Base-by-base conservation (phyloP, 23 tunicate species). In the Halocynthia roretzi region DNA sequence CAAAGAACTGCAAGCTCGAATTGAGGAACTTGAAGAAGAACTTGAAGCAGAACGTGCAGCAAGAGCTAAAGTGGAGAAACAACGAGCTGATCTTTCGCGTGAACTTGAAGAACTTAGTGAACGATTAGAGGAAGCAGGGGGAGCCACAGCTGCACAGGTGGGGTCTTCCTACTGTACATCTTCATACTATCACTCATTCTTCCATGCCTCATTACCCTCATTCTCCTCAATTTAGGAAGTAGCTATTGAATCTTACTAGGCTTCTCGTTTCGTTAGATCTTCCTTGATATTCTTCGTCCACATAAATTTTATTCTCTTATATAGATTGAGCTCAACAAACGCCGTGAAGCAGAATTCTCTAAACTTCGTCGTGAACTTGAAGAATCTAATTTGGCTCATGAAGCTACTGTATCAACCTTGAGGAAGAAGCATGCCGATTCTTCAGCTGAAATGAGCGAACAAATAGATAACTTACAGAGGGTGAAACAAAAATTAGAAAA, bases 1-100 rank as follows among this genome's bases (percentile, higher is more conserved):
- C 76, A 95, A 95, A 51, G 99, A 95, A 68, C 83, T 95, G 7
- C 99, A 95, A 71, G 95, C 80, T 53, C 87, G 85, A 10, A 72
- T 81, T 56, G 85, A 81, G 40, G 85, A 81, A 50, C 80, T 81
- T 22, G 85, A 81, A 73, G 85, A 81, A 72, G 85, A 81, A 72
- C 77, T 81, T 52, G 85, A 81, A 81, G 81, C 80, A 23, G 85
- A 81, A 49, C 61, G 85, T 14, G 69, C n/a, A n/a, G n/a, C n/a
- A n/a, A n/a, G n/a, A n/a, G n/a, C n/a, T n/a, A n/a, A n/a, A n/a
- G n/a, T n/a, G 68, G 85, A 81, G 19, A 81, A 81, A 20, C 80
- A 72, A 17, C 22, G 80, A 54, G 62, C 80, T 53, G 85, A 81
- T 72, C 68, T 81, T 14, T 81, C 85, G 14, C 64, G 85, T 40